Conservation (phyloP, 2,888 invertebrate species). For the Drosophila vallismaia region DNA sequence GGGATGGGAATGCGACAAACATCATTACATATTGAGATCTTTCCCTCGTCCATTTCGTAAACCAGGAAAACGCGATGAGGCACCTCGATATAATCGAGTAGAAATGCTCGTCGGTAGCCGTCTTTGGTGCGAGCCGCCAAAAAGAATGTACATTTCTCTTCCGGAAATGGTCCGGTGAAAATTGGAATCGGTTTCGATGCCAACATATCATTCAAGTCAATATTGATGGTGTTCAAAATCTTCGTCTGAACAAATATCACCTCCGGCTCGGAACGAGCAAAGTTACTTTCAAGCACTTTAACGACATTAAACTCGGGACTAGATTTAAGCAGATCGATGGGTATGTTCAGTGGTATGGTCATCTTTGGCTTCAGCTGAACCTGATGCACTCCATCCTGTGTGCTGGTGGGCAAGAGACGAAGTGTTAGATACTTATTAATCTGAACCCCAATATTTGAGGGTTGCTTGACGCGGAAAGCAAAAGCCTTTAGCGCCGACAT, state of each 20-base stretch:
- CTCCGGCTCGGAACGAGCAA: slow-evolving; percentile 17
- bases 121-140: slow-evolving; percentile 46
- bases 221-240: slow-evolving; percentile 29
- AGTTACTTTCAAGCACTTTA: slow-evolving; percentile 17
- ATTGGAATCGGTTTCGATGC: background rate
- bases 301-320: slow-evolving; percentile 39
- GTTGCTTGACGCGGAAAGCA: slow-evolving; percentile 43
- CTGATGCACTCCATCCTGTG: slow-evolving; percentile 39
- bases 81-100: slow-evolving; percentile 46
- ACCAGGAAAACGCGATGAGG: slow-evolving; percentile 38
- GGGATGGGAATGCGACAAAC: slow-evolving; percentile 52
- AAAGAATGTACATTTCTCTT: slow-evolving; percentile 11
- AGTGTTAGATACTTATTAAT: slow-evolving; percentile 33
- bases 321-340: slow-evolving; percentile 34
- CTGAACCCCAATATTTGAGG: slow-evolving; percentile 19
- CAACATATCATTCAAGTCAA: slow-evolving; percentile 31
- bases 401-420: slow-evolving; percentile 39
- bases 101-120: slow-evolving; percentile 55
- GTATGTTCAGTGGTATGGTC: slow-evolving; percentile 45
- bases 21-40: slow-evolving; percentile 45
- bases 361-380: slow-evolving; percentile 41
- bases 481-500: slow-evolving; percentile 40
- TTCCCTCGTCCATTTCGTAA: slow-evolving; percentile 64
- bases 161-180: slow-evolving; percentile 6
- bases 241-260: slow-evolving; percentile 48